Evolutionary conservation across 2,113 vertebrate genomes (phyloP), one percentile per base, ranked within the genome.

Genomic region (Pomatorhinus ruficollis): DNA sequence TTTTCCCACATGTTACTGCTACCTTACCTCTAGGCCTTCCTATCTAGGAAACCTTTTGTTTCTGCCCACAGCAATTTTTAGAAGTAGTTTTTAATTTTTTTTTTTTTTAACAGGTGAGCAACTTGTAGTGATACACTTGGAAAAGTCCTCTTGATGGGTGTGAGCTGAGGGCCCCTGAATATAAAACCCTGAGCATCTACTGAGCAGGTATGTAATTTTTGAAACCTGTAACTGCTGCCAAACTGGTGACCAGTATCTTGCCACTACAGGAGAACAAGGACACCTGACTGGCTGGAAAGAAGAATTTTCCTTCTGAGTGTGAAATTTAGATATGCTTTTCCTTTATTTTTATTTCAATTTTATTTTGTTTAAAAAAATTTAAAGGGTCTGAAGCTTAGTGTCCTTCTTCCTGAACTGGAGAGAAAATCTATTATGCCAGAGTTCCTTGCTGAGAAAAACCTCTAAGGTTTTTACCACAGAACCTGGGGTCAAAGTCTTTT

Each of bases 151-250:
- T 47, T 74, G 19, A 83, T 42, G 54, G 24, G 3, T 30, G 52
- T 77, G 31, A 63, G 12, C 57, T 78, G 35, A 68, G 40, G 68
- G 53, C 10, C 9, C 10, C 47, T 78, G 69, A 79, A 42, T 53
- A 75, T 40, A 88, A 84, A 90, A 37, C 8, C 0, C 33, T 21
- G 42, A 83, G 33, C 23, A 70, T 40, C 68, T 47, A 44, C 60
- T 81, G 76, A 81, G 52, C 64, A 96, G 91, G 83, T 96, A 89
- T 66, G 93, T 90, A 2, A 64, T 47, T 84, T 84, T 13, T 64
- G 44, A 47, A 90, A 64, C 22, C 10, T 77, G 21, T 83, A 80
- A 35, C 7, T 70, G 33, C 16, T 91, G 72, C 9, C 64, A 82
- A 91, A 83, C 39, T 81, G 8, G 6, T 45, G 37, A 59, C 35